Evolutionary conservation across 1,140 invertebrate species (phyloP), one percentile per base, ranked within the genome.

Genomic region (Cotesia typhae): DNA sequence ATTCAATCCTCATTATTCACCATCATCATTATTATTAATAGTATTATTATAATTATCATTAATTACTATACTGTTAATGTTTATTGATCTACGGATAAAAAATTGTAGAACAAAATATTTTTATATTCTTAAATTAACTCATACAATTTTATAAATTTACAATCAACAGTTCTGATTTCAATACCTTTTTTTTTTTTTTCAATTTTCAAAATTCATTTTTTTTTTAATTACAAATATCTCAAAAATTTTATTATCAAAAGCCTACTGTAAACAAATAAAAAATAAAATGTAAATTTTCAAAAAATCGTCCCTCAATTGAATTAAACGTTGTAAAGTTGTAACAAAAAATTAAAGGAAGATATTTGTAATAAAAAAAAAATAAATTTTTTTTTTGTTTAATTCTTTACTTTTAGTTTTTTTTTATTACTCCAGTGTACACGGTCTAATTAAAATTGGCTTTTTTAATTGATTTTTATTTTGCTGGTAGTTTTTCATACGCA

Each of bases 61-160:
- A 47, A 47, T 47, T 47, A 47, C 41, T 47, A 47, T 47, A 47
- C 5, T 47, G 41, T 38, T 63, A 14, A 20, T 61, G 10, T 10
- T 65, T 28, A 64, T 75, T 59, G 53, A 85, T 81, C 84, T 83
- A 80, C 65, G 79, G 81, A 83, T 86, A 86, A 86, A 86, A 86
- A 87, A 86, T 83, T 86, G 79, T 87, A 86, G 85, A 81, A 85
- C 82, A 86, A 87, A 86, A 85, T 85, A 86, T 81, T 75, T 47
- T 47, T 47, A 6, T 47, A 9, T 77, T 53, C 78, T 84, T 81
- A 83, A 85, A 82, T 78, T 80, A 83, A 87, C 85, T 47, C 41
- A 84, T 80, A 85, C 57, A 59, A 85, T 84, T 80, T 82, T 84
- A 80, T 74, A 83, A 83, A 83, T 85, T 85, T 83, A 86, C 83